Evolutionary conservation across 1,140 invertebrate genomes (phyloP), one percentile per base, ranked within the genome.

Genomic region (Bombus huntii): DNA sequence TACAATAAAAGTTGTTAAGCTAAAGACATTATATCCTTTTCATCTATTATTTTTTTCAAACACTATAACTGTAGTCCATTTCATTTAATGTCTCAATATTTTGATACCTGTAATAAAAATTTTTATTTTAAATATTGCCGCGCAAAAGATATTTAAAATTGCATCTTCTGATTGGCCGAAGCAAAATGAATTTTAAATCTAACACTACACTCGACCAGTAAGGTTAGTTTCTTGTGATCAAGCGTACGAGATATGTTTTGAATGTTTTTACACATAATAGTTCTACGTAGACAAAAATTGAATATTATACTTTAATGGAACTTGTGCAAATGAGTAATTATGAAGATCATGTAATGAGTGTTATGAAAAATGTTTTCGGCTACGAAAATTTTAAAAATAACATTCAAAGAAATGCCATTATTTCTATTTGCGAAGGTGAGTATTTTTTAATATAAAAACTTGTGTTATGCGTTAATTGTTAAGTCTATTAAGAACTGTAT

Each of bases 381-480:
- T 68, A 68, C 1, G 34, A 77, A 31, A 10, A 77, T 2, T 83
- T 83, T 15, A 66, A 53, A 31, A 83, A 77, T 25, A 8, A 22
- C 10, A 18, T 83, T n/a, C 81, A 83, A 2, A 76, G 39, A 53
- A 22, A 83, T 15, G 72, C 59, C 15, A 25, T 31, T 44, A 18
- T 73, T 37, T 10, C 73, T 10, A 62, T 83, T n/a, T 53, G 10
- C 1, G 3, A 31, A 83, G 73, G 81, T 83, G 37, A 75, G 57
- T 75, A 3, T n/a, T 22, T 5, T 74, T n/a, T 12, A 13, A 31
- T 18, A 13, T 42, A 47, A 66, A 42, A n/a, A 53, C 47, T 59
- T 28, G 25, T 37, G 3, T 70, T 62, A 62, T 62, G 18, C 12
- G n/a, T 62, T 62, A 62, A 62, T 28, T 28, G 28, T 10, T 62